These are phyloP conservation scores for Pelecanus crispus DNA, from an alignment of 2,113 vertebrate species.

Conservation along the genomic window DNA sequence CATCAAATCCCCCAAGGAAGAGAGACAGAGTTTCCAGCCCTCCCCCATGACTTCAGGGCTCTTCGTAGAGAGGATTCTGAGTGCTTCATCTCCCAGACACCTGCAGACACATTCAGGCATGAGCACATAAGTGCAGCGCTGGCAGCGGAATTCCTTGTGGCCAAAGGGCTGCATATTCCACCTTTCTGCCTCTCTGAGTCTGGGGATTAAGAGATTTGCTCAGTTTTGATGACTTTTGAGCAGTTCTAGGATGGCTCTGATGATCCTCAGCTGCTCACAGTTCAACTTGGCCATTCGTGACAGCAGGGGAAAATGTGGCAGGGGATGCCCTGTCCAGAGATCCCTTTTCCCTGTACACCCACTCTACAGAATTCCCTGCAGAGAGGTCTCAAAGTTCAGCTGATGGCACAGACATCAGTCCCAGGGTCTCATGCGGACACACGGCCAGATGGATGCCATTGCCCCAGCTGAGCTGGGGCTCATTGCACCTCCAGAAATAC, in stretches of 20 bases:
- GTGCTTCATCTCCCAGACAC: background rate
- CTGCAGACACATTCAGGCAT: background rate
- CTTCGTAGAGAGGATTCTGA: background rate
- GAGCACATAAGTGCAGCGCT: background rate
- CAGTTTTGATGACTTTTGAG: background rate
- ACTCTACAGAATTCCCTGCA: background rate
- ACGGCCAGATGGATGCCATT: rapidly evolving
- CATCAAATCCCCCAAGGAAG: conserved; percentile 39
- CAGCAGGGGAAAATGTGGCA: background rate
- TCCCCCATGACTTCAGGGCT: background rate
- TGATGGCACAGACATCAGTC: rapidly evolving
- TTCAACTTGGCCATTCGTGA: background rate
- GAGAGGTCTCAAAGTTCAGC: background rate
- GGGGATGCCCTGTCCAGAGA: too few relatives aligned
- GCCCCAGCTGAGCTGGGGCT: background rate
- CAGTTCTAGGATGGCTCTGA: background rate
- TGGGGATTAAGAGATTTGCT: background rate
- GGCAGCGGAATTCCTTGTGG: background rate
- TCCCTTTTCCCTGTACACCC: background rate
- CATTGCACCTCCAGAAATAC: background rate
- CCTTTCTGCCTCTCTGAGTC: background rate
- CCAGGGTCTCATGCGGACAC: rapidly evolving
- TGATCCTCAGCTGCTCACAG: background rate
- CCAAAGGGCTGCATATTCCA: background rate
- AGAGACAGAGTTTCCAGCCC: background rate